Evolutionary conservation across 2,888 invertebrate genomes (phyloP), one percentile per base, ranked within the genome.

Genomic region (Unio pictorum): DNA sequence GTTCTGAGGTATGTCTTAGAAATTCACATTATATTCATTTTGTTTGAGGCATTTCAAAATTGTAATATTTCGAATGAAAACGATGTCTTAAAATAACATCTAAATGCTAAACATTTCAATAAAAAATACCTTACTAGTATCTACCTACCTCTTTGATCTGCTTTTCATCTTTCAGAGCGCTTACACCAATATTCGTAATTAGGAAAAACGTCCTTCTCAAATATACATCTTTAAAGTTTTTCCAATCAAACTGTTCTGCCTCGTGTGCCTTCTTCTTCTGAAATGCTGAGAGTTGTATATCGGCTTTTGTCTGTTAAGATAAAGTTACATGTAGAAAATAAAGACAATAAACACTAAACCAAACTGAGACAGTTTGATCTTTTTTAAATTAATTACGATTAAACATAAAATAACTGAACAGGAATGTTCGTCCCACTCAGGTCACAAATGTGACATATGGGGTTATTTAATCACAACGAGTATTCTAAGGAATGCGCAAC

Each of bases 241-340:
- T 61, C 76, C 76, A 80, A 64, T 93, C 92, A 89, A 94, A 95
- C 87, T 92, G 92, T 57, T 93, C 94, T 0, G 96, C 93, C 86
- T 94, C 93, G 81, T 93, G 92, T 94, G 95, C 95, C 0, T 95
- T 94, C 0, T 94, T 91, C 84, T 94, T 93, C 82, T 95, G 94
- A 84, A 95, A 95, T 0, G 75, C 75, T 4, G 89, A 85, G 11
- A 79, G 72, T 60, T 76, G 75, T 45, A 86, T 59, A 20, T 76
- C 76, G 57, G 74, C 79, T 4, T 79, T 76, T 15, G 84, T 76
- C 88, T 87, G 66, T n/a, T 76, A 71, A 70, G 20, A 64, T 34
- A 28, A 62, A 61, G 65, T 81, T 84, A 15, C 15, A 11, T 57
- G 0, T 28, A 23, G 2, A 20, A n/a, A 15, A 20, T 54, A 34